Percentiles rank a stretch among this genome's conserved stretches.
These are phyloP conservation scores for Hydrozoanthus tunicans DNA, from an alignment of 64 coral and sea anemone genomes.

Conservation along the genomic window DNA sequence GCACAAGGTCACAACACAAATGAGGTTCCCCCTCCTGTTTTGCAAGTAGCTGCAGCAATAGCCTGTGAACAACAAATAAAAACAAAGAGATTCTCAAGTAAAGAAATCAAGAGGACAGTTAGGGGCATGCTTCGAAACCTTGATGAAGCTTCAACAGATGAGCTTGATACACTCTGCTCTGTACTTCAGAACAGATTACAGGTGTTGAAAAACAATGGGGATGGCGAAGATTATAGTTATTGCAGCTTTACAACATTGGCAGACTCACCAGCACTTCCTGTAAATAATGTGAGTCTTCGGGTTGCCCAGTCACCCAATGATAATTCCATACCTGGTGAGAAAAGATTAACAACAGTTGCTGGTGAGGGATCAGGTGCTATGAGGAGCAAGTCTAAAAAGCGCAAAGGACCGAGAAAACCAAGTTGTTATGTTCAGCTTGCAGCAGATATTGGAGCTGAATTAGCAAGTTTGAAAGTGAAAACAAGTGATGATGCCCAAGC, in stretches of 20 bases:
- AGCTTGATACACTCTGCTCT: conserved; percentile 5
- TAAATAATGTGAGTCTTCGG: neutral
- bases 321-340: conserved; percentile 9
- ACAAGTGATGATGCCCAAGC: neutral
- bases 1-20: neutral
- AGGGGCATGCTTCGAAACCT: conserved; percentile 1
- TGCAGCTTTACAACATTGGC: neutral
- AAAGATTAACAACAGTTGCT: conserved; percentile 16
- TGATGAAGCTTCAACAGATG: conserved; percentile 2
- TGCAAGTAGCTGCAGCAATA: neutral
- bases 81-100: neutral
- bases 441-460: conserved; percentile 53
- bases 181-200: conserved; percentile 37
- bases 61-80: neutral
- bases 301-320: neutral
- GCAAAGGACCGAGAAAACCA: conserved; percentile 56
- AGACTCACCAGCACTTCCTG: neutral
- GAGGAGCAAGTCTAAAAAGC: conserved; percentile 28
- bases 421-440: conserved; percentile 75
- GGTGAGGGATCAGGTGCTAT: neutral
- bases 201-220: conserved; percentile 29
- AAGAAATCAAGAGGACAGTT: neutral
- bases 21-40: neutral
- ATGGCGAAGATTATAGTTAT: neutral
- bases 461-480: conserved; percentile 58